Evolutionary conservation across 2,113 vertebrate genomes (phyloP), one percentile per base, ranked within the genome.

Genomic region (Larimichthys polyactis): DNA sequence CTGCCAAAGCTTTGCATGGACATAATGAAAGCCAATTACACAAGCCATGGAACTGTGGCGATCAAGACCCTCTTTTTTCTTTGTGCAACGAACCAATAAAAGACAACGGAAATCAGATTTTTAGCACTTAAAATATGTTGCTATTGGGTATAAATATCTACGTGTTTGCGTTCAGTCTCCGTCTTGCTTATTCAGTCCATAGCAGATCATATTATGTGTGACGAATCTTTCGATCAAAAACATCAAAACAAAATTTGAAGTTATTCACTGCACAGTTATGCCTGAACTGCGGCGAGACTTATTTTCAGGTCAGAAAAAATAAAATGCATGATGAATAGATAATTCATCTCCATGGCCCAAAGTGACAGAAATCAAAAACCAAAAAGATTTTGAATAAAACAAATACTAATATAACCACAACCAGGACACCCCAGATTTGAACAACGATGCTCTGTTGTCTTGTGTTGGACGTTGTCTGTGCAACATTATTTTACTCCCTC

Each of bases 11-110:
- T 74, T 65, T 63, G 71, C 69, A 69, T 79, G 75, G 84, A 79
- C 83, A 78, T 89, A 88, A 87, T 82, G 78, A 84, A 88, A 86
- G 79, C 66, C 85, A 87, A 88, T 85, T 83, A 87, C 75, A 84
- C 82, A 79, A 90, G 80, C 65, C 62, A 75, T 65, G 68, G 80
- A 80, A 78, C 69, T 75, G 65, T 78, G 74, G 81, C 11, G 60
- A 73, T 89, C 75, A 78, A 84, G 83, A 72, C 51, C 57, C 43
- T 76, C 75, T 76, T 75, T 88, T 81, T 84, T 72, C 65, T 74
- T 82, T 81, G 65, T 83, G 78, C 86, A 81, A 49, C 58, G 75
- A 73, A 84, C 80, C 79, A 60, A 67, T 64, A 29, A 49, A 79
- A 68, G 62, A 84, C 71, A 77, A 68, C 16, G 24, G 29, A 83